Evolutionary conservation across 2,113 vertebrate species (phyloP).

Genomic region (Aldabrachelys gigantea): DNA sequence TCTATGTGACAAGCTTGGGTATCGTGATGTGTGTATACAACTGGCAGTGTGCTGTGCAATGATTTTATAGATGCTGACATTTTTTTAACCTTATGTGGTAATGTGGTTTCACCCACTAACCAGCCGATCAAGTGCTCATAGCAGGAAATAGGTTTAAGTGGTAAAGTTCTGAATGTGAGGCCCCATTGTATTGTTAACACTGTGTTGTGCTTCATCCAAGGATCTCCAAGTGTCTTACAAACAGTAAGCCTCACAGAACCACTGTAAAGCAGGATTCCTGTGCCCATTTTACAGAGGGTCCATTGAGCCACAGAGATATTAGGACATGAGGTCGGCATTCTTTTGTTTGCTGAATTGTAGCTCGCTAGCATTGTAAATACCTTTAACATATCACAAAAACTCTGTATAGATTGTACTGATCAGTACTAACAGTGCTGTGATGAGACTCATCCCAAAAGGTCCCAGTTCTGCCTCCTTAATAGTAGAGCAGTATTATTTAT

Average conservation of each 20-base stretch:
- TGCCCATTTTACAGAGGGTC: neutral
- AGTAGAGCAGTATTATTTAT: no score
- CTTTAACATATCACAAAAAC: no score
- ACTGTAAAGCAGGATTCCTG: neutral
- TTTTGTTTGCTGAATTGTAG: neutral
- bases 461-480: no score
- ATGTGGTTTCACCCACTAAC: neutral
- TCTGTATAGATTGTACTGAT: no score
- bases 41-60: neutral
- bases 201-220: neutral
- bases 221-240: neutral
- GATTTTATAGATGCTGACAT: neutral
- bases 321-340: neutral
- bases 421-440: no score
- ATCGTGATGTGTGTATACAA: neutral
- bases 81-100: neutral
- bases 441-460: no score
- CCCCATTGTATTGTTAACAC: neutral
- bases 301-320: neutral
- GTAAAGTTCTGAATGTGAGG: neutral
- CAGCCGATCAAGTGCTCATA: slow-evolving; percentile 17
- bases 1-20: neutral
- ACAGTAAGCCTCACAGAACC: neutral
- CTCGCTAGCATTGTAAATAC: neutral
- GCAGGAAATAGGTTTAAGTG: neutral